These are phyloP conservation scores for Accipiter virgatus DNA, from an alignment of 2,113 vertebrate genomes.

Conservation along the genomic window DNA sequence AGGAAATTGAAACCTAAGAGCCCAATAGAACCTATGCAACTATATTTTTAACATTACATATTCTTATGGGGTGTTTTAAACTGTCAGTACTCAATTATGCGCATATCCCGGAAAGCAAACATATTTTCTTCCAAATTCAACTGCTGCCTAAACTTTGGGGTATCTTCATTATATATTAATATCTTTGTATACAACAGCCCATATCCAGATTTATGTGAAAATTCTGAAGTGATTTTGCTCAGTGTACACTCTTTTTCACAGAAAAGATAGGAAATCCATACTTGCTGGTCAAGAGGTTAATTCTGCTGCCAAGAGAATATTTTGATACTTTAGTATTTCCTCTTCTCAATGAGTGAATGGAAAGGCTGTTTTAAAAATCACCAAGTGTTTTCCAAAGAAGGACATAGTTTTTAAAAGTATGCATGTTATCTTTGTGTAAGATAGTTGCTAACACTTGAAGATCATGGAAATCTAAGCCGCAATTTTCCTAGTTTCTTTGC, in stretches of 20 bases:
- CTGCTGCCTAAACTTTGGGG: not conserved
- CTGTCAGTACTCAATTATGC: not conserved
- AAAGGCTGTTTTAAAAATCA: not conserved
- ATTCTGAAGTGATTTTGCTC: not conserved
- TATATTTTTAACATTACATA: not conserved
- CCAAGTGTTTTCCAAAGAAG: not conserved
- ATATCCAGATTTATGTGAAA: not conserved
- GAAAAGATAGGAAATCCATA: not conserved
- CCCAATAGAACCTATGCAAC: not conserved
- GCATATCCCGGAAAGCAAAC: not conserved
- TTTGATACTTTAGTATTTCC: not conserved
- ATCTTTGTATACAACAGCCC: not conserved
- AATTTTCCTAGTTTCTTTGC: not conserved
- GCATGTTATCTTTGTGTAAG: not conserved
- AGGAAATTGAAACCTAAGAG: not conserved
- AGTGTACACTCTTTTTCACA: not conserved
- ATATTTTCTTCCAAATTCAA: not conserved
- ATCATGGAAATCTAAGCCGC: not conserved
- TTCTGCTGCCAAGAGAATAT: not conserved
- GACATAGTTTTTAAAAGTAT: not conserved
- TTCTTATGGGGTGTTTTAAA: not conserved
- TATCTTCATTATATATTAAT: not conserved
- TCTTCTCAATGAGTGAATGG: not conserved
- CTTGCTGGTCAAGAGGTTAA: not conserved
- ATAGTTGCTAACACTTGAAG: not conserved